Conservation (phyloP, 2,888 invertebrate genomes). For the Dione vanillae region DNA sequence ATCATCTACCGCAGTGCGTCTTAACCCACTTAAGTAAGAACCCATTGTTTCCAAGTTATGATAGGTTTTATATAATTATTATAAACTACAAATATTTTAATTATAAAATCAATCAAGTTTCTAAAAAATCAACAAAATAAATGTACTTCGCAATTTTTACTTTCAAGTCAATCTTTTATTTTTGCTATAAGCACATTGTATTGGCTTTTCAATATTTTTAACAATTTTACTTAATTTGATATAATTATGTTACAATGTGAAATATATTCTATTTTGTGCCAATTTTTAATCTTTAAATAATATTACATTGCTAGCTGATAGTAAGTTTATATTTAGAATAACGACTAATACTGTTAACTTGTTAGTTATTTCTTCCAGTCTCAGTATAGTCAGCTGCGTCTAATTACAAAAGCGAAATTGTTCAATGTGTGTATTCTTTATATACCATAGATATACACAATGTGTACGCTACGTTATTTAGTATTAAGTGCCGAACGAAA, state of each 20-base stretch:
- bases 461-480: too few species aligned
- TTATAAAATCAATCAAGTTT: neutral
- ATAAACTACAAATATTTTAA: neutral
- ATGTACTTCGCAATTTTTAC: too few species aligned
- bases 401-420: neutral
- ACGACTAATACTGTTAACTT: neutral
- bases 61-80: neutral
- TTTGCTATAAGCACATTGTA: too few species aligned
- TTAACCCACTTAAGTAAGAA: neutral
- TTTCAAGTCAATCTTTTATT: too few species aligned
- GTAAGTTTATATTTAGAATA: neutral
- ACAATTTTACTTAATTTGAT: too few species aligned
- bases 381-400: neutral
- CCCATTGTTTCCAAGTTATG: neutral
- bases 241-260: too few species aligned
- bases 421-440: neutral
- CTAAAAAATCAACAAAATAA: too few species aligned
- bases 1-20: constrained; percentile 2
- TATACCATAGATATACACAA: too few species aligned
- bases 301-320: constrained; percentile 5
- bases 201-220: too few species aligned
- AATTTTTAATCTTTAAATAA: neutral
- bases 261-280: too few species aligned
- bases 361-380: neutral
- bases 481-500: too few species aligned